A percentile compares a stretch with the other conserved stretches of the same genome.
Conservation (phyloP, 2,888 invertebrate genomes). For the Phragmatobia fuliginosa region DNA sequence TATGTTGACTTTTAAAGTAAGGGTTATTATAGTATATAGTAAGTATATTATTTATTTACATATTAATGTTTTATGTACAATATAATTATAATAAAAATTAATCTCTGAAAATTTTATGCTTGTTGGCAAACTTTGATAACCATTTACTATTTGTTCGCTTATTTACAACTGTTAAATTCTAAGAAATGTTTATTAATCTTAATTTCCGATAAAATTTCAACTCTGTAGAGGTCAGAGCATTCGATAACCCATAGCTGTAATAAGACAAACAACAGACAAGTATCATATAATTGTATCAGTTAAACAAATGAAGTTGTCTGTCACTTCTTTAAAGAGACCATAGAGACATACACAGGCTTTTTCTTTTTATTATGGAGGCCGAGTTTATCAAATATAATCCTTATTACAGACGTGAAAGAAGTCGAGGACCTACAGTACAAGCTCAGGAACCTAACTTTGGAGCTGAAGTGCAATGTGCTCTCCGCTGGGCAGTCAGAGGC, state of each 20-base stretch:
- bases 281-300: slow-evolving; percentile 1
- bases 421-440: slow-evolving; percentile 52
- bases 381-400: slow-evolving; percentile 17
- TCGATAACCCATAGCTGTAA: slow-evolving; percentile 9
- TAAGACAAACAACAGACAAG: not conserved
- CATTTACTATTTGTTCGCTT: not conserved
- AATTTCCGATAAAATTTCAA: slow-evolving; percentile 3
- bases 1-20: not conserved
- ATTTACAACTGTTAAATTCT: not conserved
- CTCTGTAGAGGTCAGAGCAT: not conserved
- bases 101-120: not conserved
- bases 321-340: not conserved
- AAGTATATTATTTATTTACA: not conserved
- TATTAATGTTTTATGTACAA: not conserved
- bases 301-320: slow-evolving; percentile 9
- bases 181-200: not conserved
- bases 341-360: too few relatives aligned
- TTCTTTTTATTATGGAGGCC: slow-evolving; percentile 13
- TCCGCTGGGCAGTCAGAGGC: slow-evolving; percentile 78
- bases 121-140: not conserved
- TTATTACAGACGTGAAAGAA: slow-evolving; percentile 73
- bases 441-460: slow-evolving; percentile 68
- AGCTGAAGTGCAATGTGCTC: slow-evolving; percentile 74
- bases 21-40: not conserved
- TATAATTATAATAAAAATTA: not conserved